phyloP scores from a whole-genome alignment of 2,113 vertebrate species.

The Narcine bancroftii region DNA sequence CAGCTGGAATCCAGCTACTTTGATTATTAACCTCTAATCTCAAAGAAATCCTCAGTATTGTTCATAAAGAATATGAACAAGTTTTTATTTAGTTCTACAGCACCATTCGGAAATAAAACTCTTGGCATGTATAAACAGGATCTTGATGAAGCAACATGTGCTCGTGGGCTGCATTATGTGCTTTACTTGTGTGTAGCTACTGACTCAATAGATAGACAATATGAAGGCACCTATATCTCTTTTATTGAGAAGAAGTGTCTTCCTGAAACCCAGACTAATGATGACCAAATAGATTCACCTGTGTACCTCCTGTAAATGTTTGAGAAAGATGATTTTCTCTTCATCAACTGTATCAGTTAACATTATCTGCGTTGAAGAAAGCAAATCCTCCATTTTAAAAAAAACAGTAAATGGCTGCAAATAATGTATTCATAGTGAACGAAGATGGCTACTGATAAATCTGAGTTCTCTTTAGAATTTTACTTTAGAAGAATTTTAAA shows the following conservation, averaged over 20 bases:
- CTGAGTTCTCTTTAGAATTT: not conserved
- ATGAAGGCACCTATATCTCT: not conserved
- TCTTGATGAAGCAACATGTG: not conserved
- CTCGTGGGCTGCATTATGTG: not conserved
- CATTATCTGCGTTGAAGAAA: not conserved
- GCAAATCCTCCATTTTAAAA: not conserved
- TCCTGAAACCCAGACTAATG: not conserved
- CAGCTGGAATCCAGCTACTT: not conserved
- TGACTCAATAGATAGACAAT: too few relatives aligned
- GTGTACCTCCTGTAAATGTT: not conserved
- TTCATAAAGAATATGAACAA: conserved; percentile 38
- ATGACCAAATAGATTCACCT: not conserved
- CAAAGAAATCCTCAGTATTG: not conserved
- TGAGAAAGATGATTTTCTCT: not conserved
- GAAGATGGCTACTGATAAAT: too few relatives aligned
- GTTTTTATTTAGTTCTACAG: conserved; percentile 39
- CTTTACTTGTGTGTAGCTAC: not conserved
- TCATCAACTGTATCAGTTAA: not conserved
- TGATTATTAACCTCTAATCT: not conserved
- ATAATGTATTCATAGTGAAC: not conserved
- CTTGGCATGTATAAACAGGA: not conserved
- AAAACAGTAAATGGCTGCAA: not conserved
- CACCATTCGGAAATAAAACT: not conserved
- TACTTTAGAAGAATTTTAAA: not conserved
- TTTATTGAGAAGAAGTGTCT: not conserved